These are phyloP conservation scores for Aporophyla nigra DNA, from an alignment of 2,888 invertebrate species.

Conservation along the genomic window DNA sequence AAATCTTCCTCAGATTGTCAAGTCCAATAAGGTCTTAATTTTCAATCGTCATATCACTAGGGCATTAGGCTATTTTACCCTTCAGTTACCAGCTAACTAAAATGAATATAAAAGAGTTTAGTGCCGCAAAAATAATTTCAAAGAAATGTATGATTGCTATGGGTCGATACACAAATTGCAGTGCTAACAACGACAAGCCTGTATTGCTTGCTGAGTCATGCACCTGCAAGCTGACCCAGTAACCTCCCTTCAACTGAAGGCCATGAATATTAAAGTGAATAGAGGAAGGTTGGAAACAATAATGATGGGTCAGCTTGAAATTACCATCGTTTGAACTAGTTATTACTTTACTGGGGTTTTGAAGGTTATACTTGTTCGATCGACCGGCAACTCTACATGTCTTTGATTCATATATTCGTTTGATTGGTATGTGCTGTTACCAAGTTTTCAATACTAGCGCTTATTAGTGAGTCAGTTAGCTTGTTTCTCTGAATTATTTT, in stretches of 20 bases:
- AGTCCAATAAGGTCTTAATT: not conserved
- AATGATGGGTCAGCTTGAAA: not conserved
- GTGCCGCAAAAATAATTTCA: not conserved
- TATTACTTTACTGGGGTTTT: not conserved
- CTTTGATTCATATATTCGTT: not conserved
- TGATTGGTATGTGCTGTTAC: too few species aligned
- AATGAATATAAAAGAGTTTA: not conserved
- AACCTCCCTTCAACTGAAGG: not conserved
- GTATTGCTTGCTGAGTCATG: constrained; percentile 17
- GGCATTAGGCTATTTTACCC: too few species aligned
- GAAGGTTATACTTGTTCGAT: not conserved
- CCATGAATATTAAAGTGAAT: not conserved
- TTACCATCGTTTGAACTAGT: not conserved
- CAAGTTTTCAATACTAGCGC: too few species aligned
- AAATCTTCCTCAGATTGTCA: not conserved
- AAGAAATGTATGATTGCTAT: not conserved
- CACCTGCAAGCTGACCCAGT: constrained; percentile 36
- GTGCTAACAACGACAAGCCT: constrained; percentile 3
- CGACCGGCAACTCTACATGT: not conserved
- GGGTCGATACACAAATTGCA: constrained; percentile 34
- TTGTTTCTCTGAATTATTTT: too few species aligned
- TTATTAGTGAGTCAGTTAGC: too few species aligned
- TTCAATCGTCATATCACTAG: not conserved
- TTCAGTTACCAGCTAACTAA: not conserved
- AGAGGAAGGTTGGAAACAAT: not conserved